A percentile compares a stretch with the other conserved stretches of the same genome.
Conservation (phyloP, 1,140 invertebrate genomes). For the Elysia chlorotica region DNA sequence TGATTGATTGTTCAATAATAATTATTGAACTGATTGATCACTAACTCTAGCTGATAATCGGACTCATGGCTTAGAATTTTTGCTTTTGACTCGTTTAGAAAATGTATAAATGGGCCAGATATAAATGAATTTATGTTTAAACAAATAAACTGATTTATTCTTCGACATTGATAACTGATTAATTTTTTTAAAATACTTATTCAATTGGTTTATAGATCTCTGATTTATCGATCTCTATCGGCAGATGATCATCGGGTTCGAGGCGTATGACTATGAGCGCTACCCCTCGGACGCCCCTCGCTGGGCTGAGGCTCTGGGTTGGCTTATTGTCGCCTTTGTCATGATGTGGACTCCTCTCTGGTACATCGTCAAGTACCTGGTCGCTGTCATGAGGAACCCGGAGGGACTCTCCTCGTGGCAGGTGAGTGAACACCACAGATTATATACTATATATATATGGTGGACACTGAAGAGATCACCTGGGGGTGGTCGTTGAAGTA, state of each 20-base stretch:
- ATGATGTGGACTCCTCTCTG: conserved; percentile 33
- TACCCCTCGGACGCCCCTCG: too few relatives aligned
- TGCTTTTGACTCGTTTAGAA: too few relatives aligned
- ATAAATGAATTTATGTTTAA: too few relatives aligned
- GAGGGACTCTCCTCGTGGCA: not conserved
- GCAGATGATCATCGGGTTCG: conserved; percentile 69
- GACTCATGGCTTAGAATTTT: too few relatives aligned
- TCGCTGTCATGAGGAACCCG: not conserved
- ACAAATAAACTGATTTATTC: too few relatives aligned
- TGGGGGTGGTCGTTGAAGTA: not conserved
- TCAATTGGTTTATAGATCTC: too few relatives aligned
- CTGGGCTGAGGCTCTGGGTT: conserved; percentile 43
- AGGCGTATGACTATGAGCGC: conserved; percentile 65
- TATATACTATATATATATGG: not conserved
- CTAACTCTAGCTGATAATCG: too few relatives aligned
- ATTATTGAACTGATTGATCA: too few relatives aligned
- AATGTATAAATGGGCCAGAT: too few relatives aligned
- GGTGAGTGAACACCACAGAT: not conserved
- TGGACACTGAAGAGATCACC: not conserved
- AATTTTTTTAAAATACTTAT: too few relatives aligned
- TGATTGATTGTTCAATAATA: too few relatives aligned
- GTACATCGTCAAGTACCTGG: conserved; percentile 18
- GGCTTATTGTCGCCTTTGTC: conserved; percentile 33
- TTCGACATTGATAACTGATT: too few relatives aligned
- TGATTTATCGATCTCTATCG: not conserved